Conservation (phyloP, 1,140 invertebrate genomes). For the Drosophila nasuta region DNA sequence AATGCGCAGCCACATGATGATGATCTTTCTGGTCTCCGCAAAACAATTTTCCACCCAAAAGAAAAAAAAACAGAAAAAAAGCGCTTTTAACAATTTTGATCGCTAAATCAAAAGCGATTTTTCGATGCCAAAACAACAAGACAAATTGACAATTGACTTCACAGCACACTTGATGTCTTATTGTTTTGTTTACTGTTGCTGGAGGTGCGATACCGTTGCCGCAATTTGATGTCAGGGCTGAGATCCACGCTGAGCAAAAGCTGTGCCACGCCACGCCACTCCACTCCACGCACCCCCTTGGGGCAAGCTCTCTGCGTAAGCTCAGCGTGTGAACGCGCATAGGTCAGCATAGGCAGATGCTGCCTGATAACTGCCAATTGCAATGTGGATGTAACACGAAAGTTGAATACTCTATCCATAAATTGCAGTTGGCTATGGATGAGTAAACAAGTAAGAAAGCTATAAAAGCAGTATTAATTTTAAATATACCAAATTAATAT, state of each 20-base stretch:
- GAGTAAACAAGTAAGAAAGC: too few species aligned
- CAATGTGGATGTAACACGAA: background rate
- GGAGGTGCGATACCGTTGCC: slow-evolving; percentile 42
- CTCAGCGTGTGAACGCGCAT: slow-evolving; percentile 75
- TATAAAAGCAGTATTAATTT: too few species aligned
- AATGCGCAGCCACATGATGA: slow-evolving; percentile 58
- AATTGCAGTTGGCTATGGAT: background rate
- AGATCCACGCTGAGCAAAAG: slow-evolving; percentile 13
- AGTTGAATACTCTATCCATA: slow-evolving; percentile 8
- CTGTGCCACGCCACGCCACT: slow-evolving; percentile 23
- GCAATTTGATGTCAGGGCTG: slow-evolving; percentile 73
- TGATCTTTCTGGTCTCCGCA: slow-evolving; percentile 1
- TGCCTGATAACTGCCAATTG: slow-evolving; percentile 58
- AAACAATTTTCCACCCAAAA: too few species aligned
- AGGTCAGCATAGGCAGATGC: slow-evolving; percentile 61
- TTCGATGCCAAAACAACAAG: background rate
- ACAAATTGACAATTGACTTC: slow-evolving; percentile 35
- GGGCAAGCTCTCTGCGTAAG: slow-evolving; percentile 31
- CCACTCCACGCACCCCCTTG: slow-evolving; percentile 40
- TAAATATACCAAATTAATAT: too few species aligned
- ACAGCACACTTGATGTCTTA: slow-evolving; percentile 35
- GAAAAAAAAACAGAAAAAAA: background rate
- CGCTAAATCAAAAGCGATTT: slow-evolving; percentile 36
- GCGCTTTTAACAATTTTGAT: slow-evolving; percentile 57
- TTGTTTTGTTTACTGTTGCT: slow-evolving; percentile 4